Conservation (phyloP, 2,888 invertebrate species). For the Alloscopus bannaensis region DNA sequence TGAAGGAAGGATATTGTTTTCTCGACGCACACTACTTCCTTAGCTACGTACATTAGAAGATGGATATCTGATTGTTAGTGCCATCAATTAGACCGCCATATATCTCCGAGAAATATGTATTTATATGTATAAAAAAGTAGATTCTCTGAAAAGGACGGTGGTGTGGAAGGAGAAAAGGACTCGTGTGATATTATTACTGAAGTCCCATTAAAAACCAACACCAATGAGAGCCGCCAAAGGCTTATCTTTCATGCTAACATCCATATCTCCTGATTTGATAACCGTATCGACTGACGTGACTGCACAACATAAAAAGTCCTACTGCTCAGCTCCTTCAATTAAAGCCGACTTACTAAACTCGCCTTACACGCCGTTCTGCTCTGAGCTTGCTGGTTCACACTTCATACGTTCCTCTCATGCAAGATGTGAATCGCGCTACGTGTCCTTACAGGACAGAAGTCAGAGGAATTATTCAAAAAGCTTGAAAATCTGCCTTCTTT, state of each 20-base stretch:
- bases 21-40: too few relatives aligned
- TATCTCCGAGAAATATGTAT: too few relatives aligned
- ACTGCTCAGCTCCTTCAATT: conserved; percentile 30
- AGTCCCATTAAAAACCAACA: conserved; percentile 44
- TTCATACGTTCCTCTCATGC: too few relatives aligned
- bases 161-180: conserved; percentile 16
- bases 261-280: conserved; percentile 67
- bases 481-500: too few relatives aligned
- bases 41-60: too few relatives aligned
- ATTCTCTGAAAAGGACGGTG: conserved; percentile 12
- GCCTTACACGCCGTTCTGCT: conserved; percentile 11
- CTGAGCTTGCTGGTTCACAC: background rate
- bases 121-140: too few relatives aligned
- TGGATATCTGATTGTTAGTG: too few relatives aligned
- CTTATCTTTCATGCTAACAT: conserved; percentile 68
- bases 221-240: conserved; percentile 66
- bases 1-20: too few relatives aligned
- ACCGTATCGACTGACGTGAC: conserved; percentile 69
- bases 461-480: too few relatives aligned
- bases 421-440: too few relatives aligned
- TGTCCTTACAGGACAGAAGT: too few relatives aligned
- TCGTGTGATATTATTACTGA: conserved; percentile 36
- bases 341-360: conserved; percentile 17
- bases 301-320: conserved; percentile 26
- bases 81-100: too few relatives aligned